Evolutionary conservation across 2,113 vertebrate genomes (phyloP), one percentile per base, ranked within the genome.

Genomic region (Galbula dea): DNA sequence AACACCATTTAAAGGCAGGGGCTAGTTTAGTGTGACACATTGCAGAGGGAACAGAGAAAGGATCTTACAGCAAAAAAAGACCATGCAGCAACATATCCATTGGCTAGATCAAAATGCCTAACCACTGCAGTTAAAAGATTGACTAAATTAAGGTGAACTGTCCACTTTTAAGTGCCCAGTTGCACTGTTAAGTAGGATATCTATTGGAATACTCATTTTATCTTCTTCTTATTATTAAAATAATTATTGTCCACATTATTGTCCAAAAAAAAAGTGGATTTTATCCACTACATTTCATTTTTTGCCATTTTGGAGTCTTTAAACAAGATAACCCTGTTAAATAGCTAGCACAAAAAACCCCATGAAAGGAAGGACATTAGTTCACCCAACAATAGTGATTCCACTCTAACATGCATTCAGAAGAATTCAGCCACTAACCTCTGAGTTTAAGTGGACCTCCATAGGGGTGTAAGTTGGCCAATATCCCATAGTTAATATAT

Each of bases 401-500:
- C 24, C 8, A 68, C 37, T 80, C 34, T 43, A 30, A 76, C 73
- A n/a, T 30, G 3, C 34, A 55, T 69, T 83, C 78, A 95, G 37
- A 61, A 73, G 15, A 86, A 68, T 37, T 76, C 6, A 63, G 85
- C 72, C 30, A 63, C 98, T 63, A 93, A 98, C 98, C 96, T 98
- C 98, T 46, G 98, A 96, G 63, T 98, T 97, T 59, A 98, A 91
- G 67, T 98, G 98, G 34, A 98, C 98, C 69, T 98, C 98, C 98
- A 98, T 96, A 36, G 98, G 98, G 10, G 97, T 98, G 1, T 98
- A 98, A 3, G 98, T 98, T 27, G 98, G 98, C 98, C 98, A 98
- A 48, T 98, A 98, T 11, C 98, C 98, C 98, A 98, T 98, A 17
- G 98, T 98, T 46, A 98, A 97, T 77, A 98, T 98, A 89, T 98